Evolutionary conservation across 1,140 invertebrate genomes (phyloP), one percentile per base, ranked within the genome.

Genomic region (Lanistes nyassanus): DNA sequence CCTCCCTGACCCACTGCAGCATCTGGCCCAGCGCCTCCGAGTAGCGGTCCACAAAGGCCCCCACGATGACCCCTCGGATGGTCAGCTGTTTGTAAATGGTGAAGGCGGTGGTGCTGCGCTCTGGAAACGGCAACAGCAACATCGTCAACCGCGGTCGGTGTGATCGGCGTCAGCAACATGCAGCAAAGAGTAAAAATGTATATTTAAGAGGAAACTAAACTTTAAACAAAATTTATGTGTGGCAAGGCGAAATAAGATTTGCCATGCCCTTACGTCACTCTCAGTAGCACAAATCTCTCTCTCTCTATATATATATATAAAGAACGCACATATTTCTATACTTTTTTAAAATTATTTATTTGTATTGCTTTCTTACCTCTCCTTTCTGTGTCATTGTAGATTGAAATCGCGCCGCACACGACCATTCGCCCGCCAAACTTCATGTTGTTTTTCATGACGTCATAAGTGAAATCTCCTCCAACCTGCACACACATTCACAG

Each of bases 401-500:
- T 7, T 9, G 79, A 79, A 19, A 83, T 80, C 51, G 68, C 47
- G 19, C 82, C 80, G 74, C 78, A 80, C 31, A 74, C 31, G 6
- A 71, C 47, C 23, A 81, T 60, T 26, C 80, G 62, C 3, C 82
- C 82, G 11, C 69, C 53, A 23, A 13, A 19, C 26, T 79, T 81
- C 79, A 83, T 73, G 55, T 81, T 69, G 26, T 69, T 69, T 5
- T 78, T 47, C 7, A 70, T 53, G 7, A 78, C 76, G 7, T 47
- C 66, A 42, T 47, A 66, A 31, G 74, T 71, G 39, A 77, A 79
- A 21, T 82, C 74, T 37, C 82, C 80, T 47, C 82, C 82, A 56
- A 83, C 82, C 82, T 92, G 65, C 11, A 69, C 65, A 23, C 19
- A 51, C 42, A 16, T 13, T 47, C 0, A 47, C 42, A 13, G 19